These are phyloP conservation scores for Halcyon badia DNA, from an alignment of 2,797 vertebrate species.

Conservation along the genomic window DNA sequence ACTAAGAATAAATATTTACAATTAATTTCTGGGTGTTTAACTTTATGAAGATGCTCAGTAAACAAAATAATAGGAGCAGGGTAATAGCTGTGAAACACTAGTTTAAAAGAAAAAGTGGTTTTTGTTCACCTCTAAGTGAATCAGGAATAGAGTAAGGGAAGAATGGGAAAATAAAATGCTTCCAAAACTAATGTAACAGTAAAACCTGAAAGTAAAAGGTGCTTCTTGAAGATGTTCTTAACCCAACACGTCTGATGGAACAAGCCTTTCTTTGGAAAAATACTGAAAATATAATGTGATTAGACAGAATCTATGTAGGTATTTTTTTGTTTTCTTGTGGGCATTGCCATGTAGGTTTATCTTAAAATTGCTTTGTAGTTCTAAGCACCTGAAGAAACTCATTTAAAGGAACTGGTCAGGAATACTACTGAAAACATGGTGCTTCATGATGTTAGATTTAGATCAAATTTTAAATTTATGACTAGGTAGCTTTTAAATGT, in stretches of 20 bases:
- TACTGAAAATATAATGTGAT: background rate
- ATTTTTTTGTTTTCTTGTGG: background rate
- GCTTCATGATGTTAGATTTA: background rate
- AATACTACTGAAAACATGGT: background rate
- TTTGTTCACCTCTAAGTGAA: fast-evolving
- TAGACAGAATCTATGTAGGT: background rate
- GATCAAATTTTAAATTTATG: background rate
- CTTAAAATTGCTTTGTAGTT: background rate
- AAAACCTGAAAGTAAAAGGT: background rate
- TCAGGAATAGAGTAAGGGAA: background rate
- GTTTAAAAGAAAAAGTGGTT: background rate
- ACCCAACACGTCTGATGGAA: background rate
- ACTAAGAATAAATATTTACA: background rate
- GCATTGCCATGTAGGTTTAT: background rate
- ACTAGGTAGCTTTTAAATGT: background rate
- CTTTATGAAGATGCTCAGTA: background rate
- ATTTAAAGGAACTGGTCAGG: background rate
- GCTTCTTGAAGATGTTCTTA: background rate
- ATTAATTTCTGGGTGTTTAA: background rate
- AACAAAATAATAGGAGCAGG: background rate
- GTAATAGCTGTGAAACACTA: background rate
- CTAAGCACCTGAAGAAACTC: background rate
- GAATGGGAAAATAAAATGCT: background rate
- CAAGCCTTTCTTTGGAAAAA: background rate
- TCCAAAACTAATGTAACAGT: background rate